Percentiles rank a stretch among this genome's conserved stretches.
These are phyloP conservation scores for Leuciscus waleckii DNA, from an alignment of 2,797 vertebrate genomes.

Conservation along the genomic window DNA sequence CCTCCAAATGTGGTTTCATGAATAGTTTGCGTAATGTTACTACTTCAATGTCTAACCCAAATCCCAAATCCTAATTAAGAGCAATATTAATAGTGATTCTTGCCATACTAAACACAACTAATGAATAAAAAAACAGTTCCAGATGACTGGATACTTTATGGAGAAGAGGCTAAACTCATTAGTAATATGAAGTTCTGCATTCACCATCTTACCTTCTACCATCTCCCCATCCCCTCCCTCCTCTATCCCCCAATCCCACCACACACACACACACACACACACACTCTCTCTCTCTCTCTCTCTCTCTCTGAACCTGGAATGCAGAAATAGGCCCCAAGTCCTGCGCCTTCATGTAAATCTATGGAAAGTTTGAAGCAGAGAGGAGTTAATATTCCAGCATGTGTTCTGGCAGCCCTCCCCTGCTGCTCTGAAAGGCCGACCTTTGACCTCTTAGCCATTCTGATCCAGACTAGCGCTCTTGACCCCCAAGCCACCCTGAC, in stretches of 20 bases:
- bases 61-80: neutral
- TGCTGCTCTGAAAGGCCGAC: slow-evolving; percentile 55
- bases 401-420: slow-evolving; percentile 46
- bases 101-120: neutral
- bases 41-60: neutral
- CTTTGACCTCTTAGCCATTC: slow-evolving; percentile 50
- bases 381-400: slow-evolving; percentile 65
- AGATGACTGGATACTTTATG: slow-evolving; percentile 21
- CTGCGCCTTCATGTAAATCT: slow-evolving; percentile 65
- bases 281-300: neutral
- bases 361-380: slow-evolving; percentile 44
- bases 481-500: slow-evolving; percentile 43
- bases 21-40: neutral
- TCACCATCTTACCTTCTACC: neutral
- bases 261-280: too few species aligned
- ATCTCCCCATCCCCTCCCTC: neutral
- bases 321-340: slow-evolving; percentile 49
- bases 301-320: slow-evolving; percentile 49
- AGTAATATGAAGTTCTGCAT: slow-evolving; percentile 4
- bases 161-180: slow-evolving; percentile 8
- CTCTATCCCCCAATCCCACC: neutral
- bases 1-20: neutral
- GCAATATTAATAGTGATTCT: neutral
- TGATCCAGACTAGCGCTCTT: slow-evolving; percentile 3
- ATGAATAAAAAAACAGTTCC: slow-evolving; percentile 29